Evolutionary conservation across 1,140 invertebrate species (phyloP), one percentile per base, ranked within the genome.

Genomic region (Conus ventricosus): DNA sequence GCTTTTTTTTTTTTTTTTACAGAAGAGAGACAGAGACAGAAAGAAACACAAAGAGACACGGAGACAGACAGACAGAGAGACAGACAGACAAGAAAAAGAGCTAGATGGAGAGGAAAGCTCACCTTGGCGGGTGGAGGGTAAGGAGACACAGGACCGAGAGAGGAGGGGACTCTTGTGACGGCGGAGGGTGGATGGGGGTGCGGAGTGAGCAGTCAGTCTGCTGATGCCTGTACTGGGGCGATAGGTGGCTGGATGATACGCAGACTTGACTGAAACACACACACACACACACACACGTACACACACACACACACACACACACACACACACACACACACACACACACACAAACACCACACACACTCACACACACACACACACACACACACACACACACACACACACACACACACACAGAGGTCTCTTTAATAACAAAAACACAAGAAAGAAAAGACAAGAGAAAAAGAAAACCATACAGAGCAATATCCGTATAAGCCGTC

Each of bases 231-330:
- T 39, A 0, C 80, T 84, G 4, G 93, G 93, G 23, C 91, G 89
- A 80, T 93, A 94, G 39, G 67, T 89, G 20, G 89, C 57, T 15
- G 90, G 90, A 10, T 87, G 90, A 87, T 93, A 93, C 11, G 89
- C 88, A 20, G 93, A 93, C 85, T 93, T 39, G 27, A 80, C n/a
- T 51, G 13, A 51, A 39, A 20, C 78, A 80, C 78, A 51, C 78
- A 51, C 78, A 51, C 78, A 51, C 78, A 80, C 78, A 51, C 78
- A 51, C 78, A 51, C 78, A 80, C 78, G 20, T 15, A 80, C 78
- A 5, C 78, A 80, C 78, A 51, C 78, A 80, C 78, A 51, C 27
- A 80, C 78, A 80, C 78, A 5, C 75, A 78, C 75, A 5, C 75
- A 78, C 75, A 78, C 75, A 5, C 75, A 78, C 75, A 5, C 75